phyloP scores from a whole-genome alignment of 2,797 vertebrate genomes.

The Trichosurus vulpecula region DNA sequence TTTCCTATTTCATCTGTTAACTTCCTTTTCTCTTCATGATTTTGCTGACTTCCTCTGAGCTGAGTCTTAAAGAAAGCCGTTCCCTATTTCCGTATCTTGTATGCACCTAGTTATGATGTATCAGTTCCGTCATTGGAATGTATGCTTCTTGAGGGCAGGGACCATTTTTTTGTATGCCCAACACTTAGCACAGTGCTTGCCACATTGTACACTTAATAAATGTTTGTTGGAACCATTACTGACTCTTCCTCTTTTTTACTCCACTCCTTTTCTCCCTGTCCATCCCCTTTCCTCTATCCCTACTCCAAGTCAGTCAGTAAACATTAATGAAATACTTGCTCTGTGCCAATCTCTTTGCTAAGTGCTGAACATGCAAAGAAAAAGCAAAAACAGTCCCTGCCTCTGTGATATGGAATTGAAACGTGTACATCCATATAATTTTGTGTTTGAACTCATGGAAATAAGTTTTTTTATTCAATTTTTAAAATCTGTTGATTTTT shows the following conservation, averaged over 20 bases:
- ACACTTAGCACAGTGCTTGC: neutral
- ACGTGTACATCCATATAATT: neutral
- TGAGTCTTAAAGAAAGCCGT: neutral
- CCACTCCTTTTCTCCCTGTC: neutral
- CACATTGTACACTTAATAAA: neutral
- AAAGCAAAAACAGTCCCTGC: neutral
- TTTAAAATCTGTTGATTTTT: neutral
- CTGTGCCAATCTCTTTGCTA: neutral
- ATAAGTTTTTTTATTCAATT: neutral
- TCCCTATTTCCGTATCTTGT: neutral
- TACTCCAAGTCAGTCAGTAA: neutral
- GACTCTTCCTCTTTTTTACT: neutral
- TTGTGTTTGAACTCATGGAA: neutral
- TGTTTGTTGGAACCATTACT: neutral
- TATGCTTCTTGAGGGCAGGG: neutral
- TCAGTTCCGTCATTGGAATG: neutral
- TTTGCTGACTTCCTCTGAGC: neutral
- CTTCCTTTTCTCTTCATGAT: constrained; percentile 4
- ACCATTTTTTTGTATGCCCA: neutral
- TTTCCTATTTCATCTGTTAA: neutral
- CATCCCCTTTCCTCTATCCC: neutral
- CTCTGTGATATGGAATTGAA: neutral
- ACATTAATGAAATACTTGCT: neutral
- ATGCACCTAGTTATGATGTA: neutral
- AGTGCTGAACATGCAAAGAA: neutral